Evolutionary conservation across 2,113 vertebrate species (phyloP), one percentile per base, ranked within the genome.

Genomic region (Vanacampus margaritifer): DNA sequence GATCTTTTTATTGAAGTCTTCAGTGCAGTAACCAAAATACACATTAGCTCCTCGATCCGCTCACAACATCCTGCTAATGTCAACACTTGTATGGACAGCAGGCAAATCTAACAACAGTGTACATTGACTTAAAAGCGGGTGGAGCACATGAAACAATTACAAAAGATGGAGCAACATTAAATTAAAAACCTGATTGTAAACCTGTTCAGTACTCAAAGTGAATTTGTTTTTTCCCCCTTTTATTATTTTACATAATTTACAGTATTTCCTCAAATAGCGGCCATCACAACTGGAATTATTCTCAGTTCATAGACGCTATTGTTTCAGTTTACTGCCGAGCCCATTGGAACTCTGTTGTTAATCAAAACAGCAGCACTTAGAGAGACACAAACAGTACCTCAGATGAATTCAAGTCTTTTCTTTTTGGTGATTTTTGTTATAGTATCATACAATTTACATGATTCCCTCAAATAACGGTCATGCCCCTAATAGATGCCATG

Each of bases 131-230:
- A 48, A 41, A 68, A 56, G 68, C 65, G 54, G 64, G 65, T 65
- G 67, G 64, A 67, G 63, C 58, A 64, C 79, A 71, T 67, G 67
- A 78, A 65, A 70, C 61, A 57, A 74, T 57, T 53, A 67, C 57
- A 69, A 60, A 75, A 73, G 65, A 74, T 65, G 6, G 3, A 24
- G 51, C 51, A 75, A 63, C 61, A 41, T 77, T 75, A 69, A 79
- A 69, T 81, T 57, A 79, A 69, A 70, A 80, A 79, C 65, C 60
- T 80, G 50, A 78, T 37, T 60, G 67, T 68, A 78, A 86, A 80
- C 71, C 74, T 82, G 56, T 71, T 73, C 81, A 69, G 46, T 67
- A 67, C 56, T 66, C 67, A 43, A 50, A 66, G 51, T 80, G 80
- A 68, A 54, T 23, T 17, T 48, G 9, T 35, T 12, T 48, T 13